A percentile compares a stretch with the other conserved stretches of the same genome.
phyloP scores from a whole-genome alignment of 2,797 vertebrate genomes.

The Myotis planiceps region DNA sequence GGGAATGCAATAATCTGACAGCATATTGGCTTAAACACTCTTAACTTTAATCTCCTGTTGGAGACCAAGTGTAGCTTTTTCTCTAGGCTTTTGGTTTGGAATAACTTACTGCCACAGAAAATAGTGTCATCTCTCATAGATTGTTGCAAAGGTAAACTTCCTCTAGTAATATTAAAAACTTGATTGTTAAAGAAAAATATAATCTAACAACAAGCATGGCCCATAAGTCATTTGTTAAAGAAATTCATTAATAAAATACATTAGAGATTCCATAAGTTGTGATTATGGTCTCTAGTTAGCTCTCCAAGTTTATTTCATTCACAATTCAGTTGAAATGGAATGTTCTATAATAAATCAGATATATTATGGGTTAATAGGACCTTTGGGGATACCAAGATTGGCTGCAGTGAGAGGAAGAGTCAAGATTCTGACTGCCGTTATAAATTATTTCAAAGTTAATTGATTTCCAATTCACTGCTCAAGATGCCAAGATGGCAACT shows the following conservation, averaged over 20 bases:
- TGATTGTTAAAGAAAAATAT: conserved; percentile 54
- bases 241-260: conserved; percentile 61
- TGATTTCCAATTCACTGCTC: conserved; percentile 57
- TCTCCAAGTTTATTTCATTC: conserved; percentile 52
- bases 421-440: neutral
- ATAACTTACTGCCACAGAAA: conserved; percentile 13
- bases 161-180: conserved; percentile 12
- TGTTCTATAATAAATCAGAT: conserved; percentile 56
- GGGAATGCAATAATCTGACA: conserved; percentile 31
- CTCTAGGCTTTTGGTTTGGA: conserved; percentile 8
- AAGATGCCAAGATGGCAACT: neutral
- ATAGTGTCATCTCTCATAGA: conserved; percentile 20
- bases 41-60: conserved; percentile 35
- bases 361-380: conserved; percentile 42
- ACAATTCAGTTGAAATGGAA: conserved; percentile 55
- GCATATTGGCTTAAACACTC: neutral
- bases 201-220: conserved; percentile 34
- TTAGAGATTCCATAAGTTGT: conserved; percentile 44
- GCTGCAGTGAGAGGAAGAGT: neutral
- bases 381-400: conserved; percentile 13
- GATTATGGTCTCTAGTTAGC: conserved; percentile 6
- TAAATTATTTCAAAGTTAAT: conserved; percentile 54
- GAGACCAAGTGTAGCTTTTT: neutral
- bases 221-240: conserved; percentile 51
- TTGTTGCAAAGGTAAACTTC: conserved; percentile 51